Base-by-base conservation (phyloP, 2,888 invertebrate species). In the Panzeria rudis region DNA sequence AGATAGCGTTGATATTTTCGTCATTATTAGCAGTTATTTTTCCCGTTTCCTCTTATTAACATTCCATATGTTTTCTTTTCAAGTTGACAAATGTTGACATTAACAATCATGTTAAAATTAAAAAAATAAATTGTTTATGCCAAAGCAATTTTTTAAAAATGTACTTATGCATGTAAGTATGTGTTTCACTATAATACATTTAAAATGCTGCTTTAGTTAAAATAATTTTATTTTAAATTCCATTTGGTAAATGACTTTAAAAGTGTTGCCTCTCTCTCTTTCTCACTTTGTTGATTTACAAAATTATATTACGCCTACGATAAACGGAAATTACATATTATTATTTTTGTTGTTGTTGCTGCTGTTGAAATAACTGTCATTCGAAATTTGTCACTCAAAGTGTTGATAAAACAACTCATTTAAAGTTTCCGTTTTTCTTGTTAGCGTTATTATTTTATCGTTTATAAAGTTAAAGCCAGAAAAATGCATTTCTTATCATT, bases 361-460 rank as follows among this genome's bases (percentile, higher is more conserved):
- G 7, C 4, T 66, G 56, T 61, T 64, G 76, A 52, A 32, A 41
- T 50, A 61, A 54, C 50, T 75, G 68, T 61, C 41, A 17, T 23
- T 17, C 1, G 0, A 25, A 75, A 64, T 25, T 32, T 32, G 20
- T 13, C 56, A 11, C 56, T 41, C 15, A 11, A 61, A 61, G 47
- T 73, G 61, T 52, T 62, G 52, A 75, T 38, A 62, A 23, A 59
- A 35, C n/a, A 73, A 38, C 38, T 62, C 38, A 52, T 73, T 73
- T 38, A 47, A 61, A 61, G 9, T 61, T 25, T 62, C 11, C 1
- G 29, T 3, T 11, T 17, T 11, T 47, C 44, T 2, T 50, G 13
- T 32, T 32, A 2, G 20, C 38, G 11, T 6, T 44, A n/a, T 44
- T 15, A 15, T 15, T 25, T 6, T 9, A 64, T 59, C 41, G 13